Percentiles rank a stretch among this genome's conserved stretches.
phyloP scores from a whole-genome alignment of 2,113 vertebrate species.

The Peromyscus maniculatus region DNA sequence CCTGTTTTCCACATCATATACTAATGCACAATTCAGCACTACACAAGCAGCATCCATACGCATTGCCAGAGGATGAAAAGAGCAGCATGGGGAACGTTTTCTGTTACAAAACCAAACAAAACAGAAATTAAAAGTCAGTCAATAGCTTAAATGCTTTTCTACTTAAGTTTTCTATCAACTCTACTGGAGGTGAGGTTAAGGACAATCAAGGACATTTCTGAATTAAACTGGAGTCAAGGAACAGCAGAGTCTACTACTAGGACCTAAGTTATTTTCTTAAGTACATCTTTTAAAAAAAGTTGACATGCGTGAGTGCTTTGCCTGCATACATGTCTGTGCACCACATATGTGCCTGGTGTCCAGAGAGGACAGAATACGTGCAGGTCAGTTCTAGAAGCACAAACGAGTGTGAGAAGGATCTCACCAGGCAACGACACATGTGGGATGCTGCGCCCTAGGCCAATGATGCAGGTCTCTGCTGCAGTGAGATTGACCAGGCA shows the following conservation, averaged over 20 bases:
- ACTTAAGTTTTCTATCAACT: not conserved
- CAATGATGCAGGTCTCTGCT: not conserved
- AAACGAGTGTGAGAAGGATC: not conserved
- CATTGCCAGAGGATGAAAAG: not conserved
- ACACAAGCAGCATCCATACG: not conserved
- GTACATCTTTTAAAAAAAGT: not conserved
- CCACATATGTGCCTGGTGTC: not conserved
- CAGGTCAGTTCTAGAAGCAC: not conserved
- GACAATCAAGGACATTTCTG: not conserved
- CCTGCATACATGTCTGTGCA: not conserved
- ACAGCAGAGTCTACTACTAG: not conserved
- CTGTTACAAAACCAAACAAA: slow-evolving; percentile 2
- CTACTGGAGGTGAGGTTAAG: not conserved
- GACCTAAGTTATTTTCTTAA: not conserved
- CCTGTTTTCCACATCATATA: not conserved
- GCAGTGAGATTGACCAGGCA: not conserved
- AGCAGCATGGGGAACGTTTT: not conserved
- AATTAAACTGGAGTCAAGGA: slow-evolving; percentile 20
- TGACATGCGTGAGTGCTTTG: not conserved
- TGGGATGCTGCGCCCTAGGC: not conserved
- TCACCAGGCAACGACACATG: not conserved
- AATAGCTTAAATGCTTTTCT: slow-evolving; percentile 8
- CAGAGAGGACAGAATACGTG: not conserved
- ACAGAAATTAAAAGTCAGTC: slow-evolving; percentile 22
- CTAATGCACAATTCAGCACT: not conserved